Percentiles rank a stretch among this genome's conserved stretches.
Evolutionary conservation across 2,113 vertebrate species (phyloP).

Genomic region (Chionodraco myersi): DNA sequence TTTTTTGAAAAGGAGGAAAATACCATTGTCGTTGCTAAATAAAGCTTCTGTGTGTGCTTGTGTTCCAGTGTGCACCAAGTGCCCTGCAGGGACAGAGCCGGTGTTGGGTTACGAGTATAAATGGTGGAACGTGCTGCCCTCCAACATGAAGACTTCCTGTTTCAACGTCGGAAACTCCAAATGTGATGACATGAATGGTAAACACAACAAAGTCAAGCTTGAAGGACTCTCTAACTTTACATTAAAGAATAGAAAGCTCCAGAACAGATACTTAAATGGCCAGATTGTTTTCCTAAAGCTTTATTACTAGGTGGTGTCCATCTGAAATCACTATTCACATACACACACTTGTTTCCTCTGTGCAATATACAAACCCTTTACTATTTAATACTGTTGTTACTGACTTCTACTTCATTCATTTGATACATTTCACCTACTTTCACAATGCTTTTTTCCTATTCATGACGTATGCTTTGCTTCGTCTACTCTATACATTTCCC

Average conservation of each 20-base stretch:
- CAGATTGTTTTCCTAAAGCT: too few species aligned
- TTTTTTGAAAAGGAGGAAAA: neutral
- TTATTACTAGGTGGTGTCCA: neutral
- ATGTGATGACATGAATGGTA: slow-evolving; percentile 96
- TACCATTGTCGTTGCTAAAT: slow-evolving; percentile 20
- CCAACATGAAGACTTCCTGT: slow-evolving; percentile 97
- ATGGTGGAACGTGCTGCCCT: slow-evolving; percentile 97
- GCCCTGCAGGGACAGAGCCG: slow-evolving; percentile 95
- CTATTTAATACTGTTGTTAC: too few species aligned
- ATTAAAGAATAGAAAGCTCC: neutral
- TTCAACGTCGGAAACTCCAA: slow-evolving; percentile 97
- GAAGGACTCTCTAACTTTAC: too few species aligned
- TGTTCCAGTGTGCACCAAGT: slow-evolving; percentile 87
- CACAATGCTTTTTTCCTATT: too few species aligned
- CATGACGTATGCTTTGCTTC: too few species aligned
- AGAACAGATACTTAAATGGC: neutral
- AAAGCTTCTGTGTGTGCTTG: slow-evolving; percentile 9
- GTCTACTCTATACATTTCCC: too few species aligned
- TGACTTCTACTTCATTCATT: too few species aligned
- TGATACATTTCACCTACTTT: too few species aligned
- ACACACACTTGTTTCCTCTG: neutral
- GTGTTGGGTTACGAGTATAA: slow-evolving; percentile 94
- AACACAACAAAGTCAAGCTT: slow-evolving; percentile 58
- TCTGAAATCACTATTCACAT: neutral
- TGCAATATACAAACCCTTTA: too few species aligned